phyloP scores from a whole-genome alignment of 2,797 vertebrate genomes.

The Moxostoma hubbsi region DNA sequence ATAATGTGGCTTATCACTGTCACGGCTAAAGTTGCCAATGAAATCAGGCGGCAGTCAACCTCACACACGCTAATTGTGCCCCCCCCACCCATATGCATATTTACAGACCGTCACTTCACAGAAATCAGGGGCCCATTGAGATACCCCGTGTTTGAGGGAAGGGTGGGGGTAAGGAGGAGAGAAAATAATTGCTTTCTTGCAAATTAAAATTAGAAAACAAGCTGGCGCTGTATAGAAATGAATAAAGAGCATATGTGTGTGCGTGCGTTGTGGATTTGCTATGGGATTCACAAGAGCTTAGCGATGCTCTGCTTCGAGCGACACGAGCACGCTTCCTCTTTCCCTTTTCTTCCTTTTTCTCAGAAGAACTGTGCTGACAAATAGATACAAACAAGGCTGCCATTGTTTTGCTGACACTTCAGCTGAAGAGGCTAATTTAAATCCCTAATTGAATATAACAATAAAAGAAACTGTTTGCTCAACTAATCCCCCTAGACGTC shows the following conservation, averaged over 20 bases:
- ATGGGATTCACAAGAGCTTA: constrained; percentile 69
- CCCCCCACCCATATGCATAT: constrained; percentile 91
- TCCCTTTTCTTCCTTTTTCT: constrained; percentile 66
- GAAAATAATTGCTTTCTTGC: constrained; percentile 90
- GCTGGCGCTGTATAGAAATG: constrained; percentile 94
- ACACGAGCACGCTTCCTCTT: constrained; percentile 55
- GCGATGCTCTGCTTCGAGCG: constrained; percentile 72
- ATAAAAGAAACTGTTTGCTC: constrained; percentile 80
- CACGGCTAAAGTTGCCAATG: constrained; percentile 98
- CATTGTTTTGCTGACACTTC: constrained; percentile 75
- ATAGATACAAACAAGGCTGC: constrained; percentile 78
- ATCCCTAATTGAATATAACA: constrained; percentile 85
- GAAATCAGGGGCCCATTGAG: constrained; percentile 98
- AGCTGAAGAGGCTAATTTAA: constrained; percentile 79
- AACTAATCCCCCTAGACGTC: constrained; percentile 82
- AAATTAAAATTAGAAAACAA: constrained; percentile 99
- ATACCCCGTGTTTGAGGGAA: constrained; percentile 80
- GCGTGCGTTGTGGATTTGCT: constrained; percentile 69
- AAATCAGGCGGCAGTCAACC: constrained; percentile 98
- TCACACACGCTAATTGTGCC: constrained; percentile 96
- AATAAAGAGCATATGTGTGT: constrained; percentile 4
- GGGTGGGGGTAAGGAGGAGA: constrained; percentile 26
- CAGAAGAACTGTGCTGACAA: constrained; percentile 71
- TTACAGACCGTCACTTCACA: constrained; percentile 99
- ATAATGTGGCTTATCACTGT: constrained; percentile 99